phyloP scores from a whole-genome alignment of 2,888 invertebrate species.

The Nudaria mundana region DNA sequence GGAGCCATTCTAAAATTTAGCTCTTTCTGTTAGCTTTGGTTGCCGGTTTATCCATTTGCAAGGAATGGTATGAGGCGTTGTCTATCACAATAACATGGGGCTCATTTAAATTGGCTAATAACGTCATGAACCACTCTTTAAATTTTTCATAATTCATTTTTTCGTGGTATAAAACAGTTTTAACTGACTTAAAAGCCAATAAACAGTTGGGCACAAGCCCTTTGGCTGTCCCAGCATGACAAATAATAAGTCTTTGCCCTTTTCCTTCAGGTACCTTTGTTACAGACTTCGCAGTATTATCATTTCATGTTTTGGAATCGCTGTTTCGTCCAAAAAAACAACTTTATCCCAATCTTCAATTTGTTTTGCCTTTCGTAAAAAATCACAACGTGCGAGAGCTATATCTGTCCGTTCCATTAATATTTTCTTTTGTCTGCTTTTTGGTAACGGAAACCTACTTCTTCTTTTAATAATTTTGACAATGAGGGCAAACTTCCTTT shows the following conservation, averaged over 20 bases:
- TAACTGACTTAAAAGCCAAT: not conserved
- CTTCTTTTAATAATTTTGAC: too few species aligned
- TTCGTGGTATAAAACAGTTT: not conserved
- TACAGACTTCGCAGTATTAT: constrained; percentile 1
- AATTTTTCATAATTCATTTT: constrained; percentile 2
- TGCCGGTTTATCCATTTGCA: not conserved
- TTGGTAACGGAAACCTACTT: too few species aligned
- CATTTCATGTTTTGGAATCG: constrained; percentile 3
- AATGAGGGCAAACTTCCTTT: too few species aligned
- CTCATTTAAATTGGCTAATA: too few species aligned
- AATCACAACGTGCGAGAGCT: too few species aligned
- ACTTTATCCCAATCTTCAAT: too few species aligned
- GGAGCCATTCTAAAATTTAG: not conserved
- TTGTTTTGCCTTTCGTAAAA: too few species aligned
- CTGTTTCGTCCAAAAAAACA: not conserved
- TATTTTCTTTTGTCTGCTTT: too few species aligned
- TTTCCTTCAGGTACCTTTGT: constrained; percentile 6
- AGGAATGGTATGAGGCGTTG: not conserved
- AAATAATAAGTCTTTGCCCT: constrained; percentile 5
- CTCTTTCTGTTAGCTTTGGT: not conserved
- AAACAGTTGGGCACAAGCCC: constrained; percentile 4
- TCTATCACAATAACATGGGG: not conserved
- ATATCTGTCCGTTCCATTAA: too few species aligned
- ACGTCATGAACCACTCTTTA: too few species aligned
- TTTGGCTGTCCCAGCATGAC: constrained; percentile 6